These are phyloP conservation scores for Numenius phaeopus DNA, from an alignment of 2,797 vertebrate species.

Conservation along the genomic window DNA sequence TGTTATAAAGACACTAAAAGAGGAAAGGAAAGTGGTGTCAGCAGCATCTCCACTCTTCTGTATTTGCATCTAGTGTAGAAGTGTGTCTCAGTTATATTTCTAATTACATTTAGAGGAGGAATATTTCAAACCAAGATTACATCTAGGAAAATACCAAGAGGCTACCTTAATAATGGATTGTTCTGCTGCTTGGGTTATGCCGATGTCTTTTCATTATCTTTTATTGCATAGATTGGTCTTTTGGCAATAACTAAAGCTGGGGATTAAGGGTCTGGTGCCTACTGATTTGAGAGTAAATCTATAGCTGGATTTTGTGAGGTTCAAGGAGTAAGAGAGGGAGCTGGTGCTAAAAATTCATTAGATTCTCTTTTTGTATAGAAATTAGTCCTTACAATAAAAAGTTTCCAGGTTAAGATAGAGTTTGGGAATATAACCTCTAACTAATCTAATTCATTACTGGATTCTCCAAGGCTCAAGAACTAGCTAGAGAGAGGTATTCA, in stretches of 20 bases:
- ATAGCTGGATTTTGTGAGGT: background rate
- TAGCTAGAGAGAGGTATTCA: background rate
- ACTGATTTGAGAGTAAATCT: background rate
- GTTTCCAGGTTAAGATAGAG: background rate
- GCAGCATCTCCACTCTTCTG: background rate
- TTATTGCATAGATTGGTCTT: background rate
- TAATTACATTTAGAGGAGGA: background rate
- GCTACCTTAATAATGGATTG: background rate
- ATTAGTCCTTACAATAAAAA: background rate
- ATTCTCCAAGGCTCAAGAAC: background rate
- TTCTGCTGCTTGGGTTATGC: background rate
- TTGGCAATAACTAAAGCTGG: background rate
- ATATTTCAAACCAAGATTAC: background rate
- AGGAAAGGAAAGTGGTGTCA: background rate
- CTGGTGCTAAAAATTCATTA: background rate
- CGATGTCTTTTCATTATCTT: accelerated
- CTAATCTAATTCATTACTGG: background rate
- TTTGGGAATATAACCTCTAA: background rate
- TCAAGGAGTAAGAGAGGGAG: background rate
- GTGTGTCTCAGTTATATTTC: background rate
- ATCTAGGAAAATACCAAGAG: background rate
- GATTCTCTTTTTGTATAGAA: background rate
- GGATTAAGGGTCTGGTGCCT: background rate
- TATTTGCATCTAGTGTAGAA: background rate
- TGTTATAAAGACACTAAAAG: background rate